Evolutionary conservation across 2,888 invertebrate species (phyloP), one percentile per base, ranked within the genome.

Genomic region (Papilio gigon): DNA sequence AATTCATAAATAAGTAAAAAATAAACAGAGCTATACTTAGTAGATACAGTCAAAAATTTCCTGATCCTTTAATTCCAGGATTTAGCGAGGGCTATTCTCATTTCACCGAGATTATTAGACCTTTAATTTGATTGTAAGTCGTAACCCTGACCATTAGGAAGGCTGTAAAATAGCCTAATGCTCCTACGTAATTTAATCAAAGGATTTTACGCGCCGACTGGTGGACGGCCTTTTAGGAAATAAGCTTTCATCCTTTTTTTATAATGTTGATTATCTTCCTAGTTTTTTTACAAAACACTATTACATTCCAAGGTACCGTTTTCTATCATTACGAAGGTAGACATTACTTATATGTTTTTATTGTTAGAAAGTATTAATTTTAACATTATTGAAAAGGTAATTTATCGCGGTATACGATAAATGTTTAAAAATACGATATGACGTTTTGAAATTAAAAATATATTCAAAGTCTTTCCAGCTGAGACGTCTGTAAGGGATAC

Each of bases 71-170:
- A 20, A 56, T 3, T 27, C 20, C 30, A 25, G 25, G 30, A 35
- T 56, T n/a, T 42, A 50, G 20, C 0, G 22, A 47, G 25, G 50
- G 53, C 53, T n/a, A 30, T 30, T n/a, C 17, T 27, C 53, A n/a
- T 56, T 56, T 56, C 53, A 30, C 53, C 53, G 53, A 56, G 53
- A 27, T 56, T 56, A 56, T 56, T 56, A 30, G 53, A 56, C 53
- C 53, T 30, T 30, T 56, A 56, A 56, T 56, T 27, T 56, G 53
- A 27, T 56, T 27, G 53, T 56, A 56, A 56, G 30, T 30, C 53
- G 53, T 25, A 27, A 53, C 53, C 30, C 53, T 30, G 27, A 27
- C 53, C 53, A 30, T 56, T 56, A 30, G 30, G 53, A 56, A 56
- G 53, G 53, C 17, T 56, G 30, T 30, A 27, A 53, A 53, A 53